Base-by-base conservation (phyloP, 2,888 invertebrate genomes). In the Amiota communis region DNA sequence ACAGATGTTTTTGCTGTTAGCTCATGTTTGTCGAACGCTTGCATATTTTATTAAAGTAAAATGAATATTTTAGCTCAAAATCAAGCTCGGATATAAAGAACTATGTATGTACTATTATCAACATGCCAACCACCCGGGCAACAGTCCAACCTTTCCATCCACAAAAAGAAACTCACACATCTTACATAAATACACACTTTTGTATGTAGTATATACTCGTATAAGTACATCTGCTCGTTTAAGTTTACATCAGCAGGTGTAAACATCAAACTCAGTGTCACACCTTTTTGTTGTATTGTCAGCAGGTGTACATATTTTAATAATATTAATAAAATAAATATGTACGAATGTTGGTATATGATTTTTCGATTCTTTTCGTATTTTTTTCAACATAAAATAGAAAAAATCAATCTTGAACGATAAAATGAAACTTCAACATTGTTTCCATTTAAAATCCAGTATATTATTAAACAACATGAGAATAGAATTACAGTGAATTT, bases 201-300 rank as follows among this genome's bases (percentile, higher is more conserved):
- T 3, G 23, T 23, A 36, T 36, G 6, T 36, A 36, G 36, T 6
- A 36, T 0, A 36, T 6, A n/a, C n/a, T n/a, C n/a, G n/a, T n/a
- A 36, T 36, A 6, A 36, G 36, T 36, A 36, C 36, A 36, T 36
- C 36, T 6, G 8, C 36, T 36, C 6, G 36, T 36, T 36, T 36
- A 36, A 36, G 36, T 36, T 2, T 36, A 36, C 11, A 59, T 13
- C 70, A 20, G n/a, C 59, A 57, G 82, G 78, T 77, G 78, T 81
- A 80, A 77, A 82, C 79, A 81, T 76, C 72, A 73, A 81, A 75
- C 82, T 83, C 75, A 75, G 77, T 78, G 84, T 78, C 79, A 84
- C 84, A 84, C 83, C 82, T 79, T 84, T 82, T 84, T 74, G 81
- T 71, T 82, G 84, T 82, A 78, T 51, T 53, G 46, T 53, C n/a